Base-by-base conservation (phyloP, 2,113 vertebrate species). In the Petroica traversi region DNA sequence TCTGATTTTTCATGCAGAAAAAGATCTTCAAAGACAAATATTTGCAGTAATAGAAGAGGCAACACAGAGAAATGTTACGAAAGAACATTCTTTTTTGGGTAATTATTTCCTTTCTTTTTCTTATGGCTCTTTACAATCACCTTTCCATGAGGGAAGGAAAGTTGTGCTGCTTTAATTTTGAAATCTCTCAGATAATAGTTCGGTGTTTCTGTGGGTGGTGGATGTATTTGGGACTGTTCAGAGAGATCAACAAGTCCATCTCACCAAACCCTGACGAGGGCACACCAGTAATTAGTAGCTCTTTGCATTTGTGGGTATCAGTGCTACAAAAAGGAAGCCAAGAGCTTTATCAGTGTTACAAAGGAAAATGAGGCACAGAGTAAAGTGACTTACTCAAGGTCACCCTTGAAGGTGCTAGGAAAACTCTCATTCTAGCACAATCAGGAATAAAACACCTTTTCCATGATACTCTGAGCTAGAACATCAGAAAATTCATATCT, bases 21-120 rank as follows among this genome's bases (percentile, higher is more conserved):
- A 89, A 77, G 43, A 62, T 76, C n/a, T 90, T 93, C 8, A 14
- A 74, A 92, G 75, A 71, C 63, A 88, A 96, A 94, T 92, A 93
- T 96, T 95, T 96, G 78, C 61, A 72, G 26, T 69, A 80, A 63
- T 63, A 90, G 46, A 82, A 85, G 92, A 84, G 40, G 73, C 38
- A 93, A 63, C 72, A 48, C 48, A 61, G 79, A 86, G 23, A 85
- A 95, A 84, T 61, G 1, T 18, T 80, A 40, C 86, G n/a, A 31
- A 62, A 76, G 58, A 89, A 77, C 29, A 19, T 67, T 81, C 45
- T 88, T 88, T 59, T 73, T 66, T 17, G 2, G 36, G 19, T 85
- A 91, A 93, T 67, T 78, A 33, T 92, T 96, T 74, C 49, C 12
- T 45, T 81, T 68, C 51, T 71, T 71, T 72, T 46, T 51, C n/a